Base-by-base conservation (phyloP, 2,113 vertebrate species). In the Hylia prasina region DNA sequence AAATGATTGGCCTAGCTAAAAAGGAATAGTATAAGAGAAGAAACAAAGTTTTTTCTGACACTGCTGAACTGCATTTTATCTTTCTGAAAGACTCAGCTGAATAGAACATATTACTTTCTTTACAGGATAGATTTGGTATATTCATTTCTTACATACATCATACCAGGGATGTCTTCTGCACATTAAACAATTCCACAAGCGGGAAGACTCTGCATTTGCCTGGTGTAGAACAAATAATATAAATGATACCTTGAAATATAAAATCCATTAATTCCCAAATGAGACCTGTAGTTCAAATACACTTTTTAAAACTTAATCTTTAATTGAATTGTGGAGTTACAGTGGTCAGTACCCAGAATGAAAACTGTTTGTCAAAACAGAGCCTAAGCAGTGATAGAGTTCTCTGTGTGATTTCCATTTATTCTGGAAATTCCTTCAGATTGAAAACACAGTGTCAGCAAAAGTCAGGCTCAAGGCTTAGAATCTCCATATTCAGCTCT, bases 241-340 rank as follows among this genome's bases (percentile, higher is more conserved):
- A 82, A 94, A 79, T 0, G 0, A 60, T 44, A 80, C 4, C 0
- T 57, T 66, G 58, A 61, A 0, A 0, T 15, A 71, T n/a, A 68
- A 28, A 47, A 56, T 71, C 44, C 3, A 39, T 61, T 71, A 64
- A 79, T 48, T 64, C n/a, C 23, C 25, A 84, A 79, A 30, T 0
- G 3, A 81, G 31, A 78, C 15, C 10, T n/a, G 51, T 48, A 66
- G n/a, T 70, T 84, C 30, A 68, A 87, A 77, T 6, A 23, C 1
- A 24, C 4, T 7, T 70, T 65, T 58, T 21, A 20, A 71, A 90
- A 61, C 4, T 61, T 48, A 44, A 31, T 14, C 57, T 92, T 66
- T 45, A 56, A 68, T 28, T 42, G 11, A 71, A 57, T 44, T 27
- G 6, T 50, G 48, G 21, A 37, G 24, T 7, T n/a, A 47, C 1